A percentile compares a stretch with the other conserved stretches of the same genome.
Conservation (phyloP, 2,113 vertebrate genomes). For the Eolophus roseicapilla region DNA sequence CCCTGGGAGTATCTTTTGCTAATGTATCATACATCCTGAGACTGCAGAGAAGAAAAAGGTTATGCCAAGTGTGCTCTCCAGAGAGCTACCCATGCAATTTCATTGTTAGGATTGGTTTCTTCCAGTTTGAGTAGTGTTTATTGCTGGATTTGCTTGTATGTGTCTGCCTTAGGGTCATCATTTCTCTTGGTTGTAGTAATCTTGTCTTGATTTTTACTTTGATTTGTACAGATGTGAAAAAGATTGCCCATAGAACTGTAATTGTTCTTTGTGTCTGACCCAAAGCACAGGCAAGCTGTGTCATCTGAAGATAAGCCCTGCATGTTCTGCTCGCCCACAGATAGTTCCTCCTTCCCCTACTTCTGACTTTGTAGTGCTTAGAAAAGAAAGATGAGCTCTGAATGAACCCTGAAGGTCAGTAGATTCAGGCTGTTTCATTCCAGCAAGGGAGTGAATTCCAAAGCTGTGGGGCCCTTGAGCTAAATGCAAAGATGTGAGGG, state of each 20-base stretch:
- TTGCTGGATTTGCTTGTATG: not conserved
- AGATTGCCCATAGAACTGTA: not conserved
- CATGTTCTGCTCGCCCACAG: not conserved
- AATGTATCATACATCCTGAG: not conserved
- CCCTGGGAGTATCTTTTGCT: not conserved
- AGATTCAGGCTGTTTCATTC: conserved; percentile 34
- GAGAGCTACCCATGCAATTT: not conserved
- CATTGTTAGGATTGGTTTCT: not conserved
- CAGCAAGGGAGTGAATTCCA: conserved; percentile 46
- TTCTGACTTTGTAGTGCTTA: not conserved
- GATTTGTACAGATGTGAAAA: not conserved
- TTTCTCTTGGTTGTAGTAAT: not conserved
- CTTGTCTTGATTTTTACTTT: not conserved
- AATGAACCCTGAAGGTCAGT: conserved; percentile 52
- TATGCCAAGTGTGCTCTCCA: not conserved
- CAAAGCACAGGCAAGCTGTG: not conserved
- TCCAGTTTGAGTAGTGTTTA: not conserved
- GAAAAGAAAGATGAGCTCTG: conserved; percentile 25
- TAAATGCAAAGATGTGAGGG: conserved; percentile 50
- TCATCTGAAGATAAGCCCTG: not conserved
- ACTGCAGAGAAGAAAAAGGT: not conserved
- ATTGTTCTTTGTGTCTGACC: not conserved
- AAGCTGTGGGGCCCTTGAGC: conserved; percentile 39
- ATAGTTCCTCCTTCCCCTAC: not conserved
- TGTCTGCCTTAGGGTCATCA: not conserved